Evolutionary conservation across 2,113 vertebrate genomes (phyloP).

Genomic region (Sisor rabdophorus): DNA sequence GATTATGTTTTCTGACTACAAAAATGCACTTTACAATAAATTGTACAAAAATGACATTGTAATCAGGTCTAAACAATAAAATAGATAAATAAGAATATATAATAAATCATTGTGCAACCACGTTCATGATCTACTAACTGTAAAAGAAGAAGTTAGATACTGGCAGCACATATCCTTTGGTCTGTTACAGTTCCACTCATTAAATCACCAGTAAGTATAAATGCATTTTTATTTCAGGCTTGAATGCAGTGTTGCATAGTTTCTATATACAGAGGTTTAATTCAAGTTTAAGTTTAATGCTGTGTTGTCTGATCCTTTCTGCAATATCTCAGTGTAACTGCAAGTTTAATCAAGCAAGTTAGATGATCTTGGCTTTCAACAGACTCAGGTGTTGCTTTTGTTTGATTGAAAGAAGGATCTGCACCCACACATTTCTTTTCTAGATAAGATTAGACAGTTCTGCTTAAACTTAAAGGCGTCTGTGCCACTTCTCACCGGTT

Average conservation of each 20-base stretch:
- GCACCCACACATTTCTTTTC: no score
- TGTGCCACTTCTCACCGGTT: slow-evolving; percentile 19
- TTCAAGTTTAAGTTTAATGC: slow-evolving; percentile 26
- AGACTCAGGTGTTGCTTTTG: no score
- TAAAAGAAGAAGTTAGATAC: slow-evolving; percentile 48
- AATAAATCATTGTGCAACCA: slow-evolving; percentile 53
- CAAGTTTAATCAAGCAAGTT: no score
- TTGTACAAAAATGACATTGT: slow-evolving; percentile 58
- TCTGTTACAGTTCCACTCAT: slow-evolving; percentile 36
- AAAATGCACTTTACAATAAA: slow-evolving; percentile 53
- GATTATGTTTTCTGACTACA: slow-evolving; percentile 37
- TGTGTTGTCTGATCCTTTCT: no score
- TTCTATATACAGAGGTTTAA: slow-evolving; percentile 24
- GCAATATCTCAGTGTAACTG: no score
- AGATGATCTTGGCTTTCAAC: no score
- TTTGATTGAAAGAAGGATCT: no score
- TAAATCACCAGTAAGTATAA: slow-evolving; percentile 18
- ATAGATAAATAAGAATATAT: slow-evolving; percentile 31
- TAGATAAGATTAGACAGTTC: no score
- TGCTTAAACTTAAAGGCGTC: slow-evolving; percentile 18
- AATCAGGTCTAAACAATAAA: slow-evolving; percentile 48
- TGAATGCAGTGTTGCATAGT: slow-evolving; percentile 52
- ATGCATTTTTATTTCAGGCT: slow-evolving; percentile 33
- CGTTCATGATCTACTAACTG: slow-evolving; percentile 48
- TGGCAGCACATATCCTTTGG: slow-evolving; percentile 54